Base-by-base conservation (phyloP, 2,113 vertebrate genomes). In the Clarias batrachus region DNA sequence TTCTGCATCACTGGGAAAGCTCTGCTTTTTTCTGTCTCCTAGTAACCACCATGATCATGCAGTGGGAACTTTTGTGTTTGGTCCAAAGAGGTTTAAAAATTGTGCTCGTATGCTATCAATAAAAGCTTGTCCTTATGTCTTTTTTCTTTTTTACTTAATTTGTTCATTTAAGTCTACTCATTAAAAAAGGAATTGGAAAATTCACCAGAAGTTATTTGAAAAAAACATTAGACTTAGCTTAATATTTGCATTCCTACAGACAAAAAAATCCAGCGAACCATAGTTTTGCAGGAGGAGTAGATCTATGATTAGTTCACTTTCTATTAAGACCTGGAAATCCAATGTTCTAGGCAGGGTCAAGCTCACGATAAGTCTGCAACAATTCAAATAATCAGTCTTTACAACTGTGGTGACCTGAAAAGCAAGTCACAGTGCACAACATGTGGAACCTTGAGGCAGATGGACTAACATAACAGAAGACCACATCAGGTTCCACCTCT, bases 11-110 rank as follows among this genome's bases (percentile, higher is more conserved):
- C 62, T 65, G 62, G 25, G 59, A 79, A 56, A 81, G 62, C 79
- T 81, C 3, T 63, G 33, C 48, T 57, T 81, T 54, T 81, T 81
- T 81, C 23, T 52, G 60, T 66, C 66, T 82, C 57, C 41, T 82
- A 82, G 62, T 82, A 54, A 65, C 62, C 78, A 81, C 85, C 83
- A 88, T 86, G 82, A 89, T 85, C 82, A 73, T 88, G 63, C 52
- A 19, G 79, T 77, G 70, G 83, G 80, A 89, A 83, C 52, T 65
- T 78, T 89, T 88, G 57, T 86, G 76, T 81, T 89, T 89, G 70
- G 78, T 87, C 48, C 56, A 71, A 48, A 84, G 65, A 85, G 83
- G 83, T 54, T 85, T 66, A 83, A 73, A 76, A 62, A 62, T 84
- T 83, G 56, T 66, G 84, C 83, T 88, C 62, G 71, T 86, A 86